Conservation (phyloP, 2,113 vertebrate genomes). For the Carassius carassius region DNA sequence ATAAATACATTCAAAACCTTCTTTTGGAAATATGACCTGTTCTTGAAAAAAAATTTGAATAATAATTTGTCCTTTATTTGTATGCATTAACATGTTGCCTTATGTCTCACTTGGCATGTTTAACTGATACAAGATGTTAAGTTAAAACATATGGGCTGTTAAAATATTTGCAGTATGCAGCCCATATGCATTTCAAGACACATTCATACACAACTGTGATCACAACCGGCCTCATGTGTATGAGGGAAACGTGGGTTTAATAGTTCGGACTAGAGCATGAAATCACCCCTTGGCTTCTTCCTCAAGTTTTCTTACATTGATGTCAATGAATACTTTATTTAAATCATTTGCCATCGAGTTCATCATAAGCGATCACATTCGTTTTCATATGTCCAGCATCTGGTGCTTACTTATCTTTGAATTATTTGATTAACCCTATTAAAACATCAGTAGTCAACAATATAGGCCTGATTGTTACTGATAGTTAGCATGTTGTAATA, state of each 20-base stretch:
- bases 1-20: no score
- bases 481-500: no score
- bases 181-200: background rate
- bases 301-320: background rate
- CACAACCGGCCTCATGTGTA: background rate
- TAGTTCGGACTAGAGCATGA: background rate
- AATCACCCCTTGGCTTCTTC: background rate
- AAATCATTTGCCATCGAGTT: background rate
- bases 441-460: no score
- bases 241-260: background rate
- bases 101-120: background rate
- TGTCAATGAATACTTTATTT: background rate
- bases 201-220: slow-evolving; percentile 3
- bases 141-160: background rate
- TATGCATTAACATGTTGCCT: background rate
- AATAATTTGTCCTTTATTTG: background rate
- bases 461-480: no score
- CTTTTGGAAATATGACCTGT: background rate
- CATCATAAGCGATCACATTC: background rate
- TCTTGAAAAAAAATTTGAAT: no score
- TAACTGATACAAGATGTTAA: background rate
- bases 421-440: no score
- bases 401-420: background rate
- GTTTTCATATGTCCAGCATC: background rate
- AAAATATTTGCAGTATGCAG: background rate